A percentile compares a stretch with the other conserved stretches of the same genome.
These are phyloP conservation scores for Lutraria rhynchaena DNA, from an alignment of 1,140 invertebrate species.

Conservation along the genomic window DNA sequence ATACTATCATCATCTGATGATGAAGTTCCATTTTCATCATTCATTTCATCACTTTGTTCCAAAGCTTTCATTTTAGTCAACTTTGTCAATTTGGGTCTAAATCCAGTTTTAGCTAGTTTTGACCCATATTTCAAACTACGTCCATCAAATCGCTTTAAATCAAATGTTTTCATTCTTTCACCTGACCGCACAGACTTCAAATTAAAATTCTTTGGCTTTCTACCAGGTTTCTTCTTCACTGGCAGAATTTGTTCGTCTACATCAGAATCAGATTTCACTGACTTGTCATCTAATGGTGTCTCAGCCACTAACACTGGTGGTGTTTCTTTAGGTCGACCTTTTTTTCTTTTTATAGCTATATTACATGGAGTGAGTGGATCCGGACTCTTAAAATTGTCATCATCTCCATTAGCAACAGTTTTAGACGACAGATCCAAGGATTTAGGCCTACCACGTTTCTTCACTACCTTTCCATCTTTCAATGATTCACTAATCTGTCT, in stretches of 20 bases:
- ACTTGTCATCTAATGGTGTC: conserved; percentile 1
- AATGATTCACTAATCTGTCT: neutral
- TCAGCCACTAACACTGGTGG: conserved; percentile 40
- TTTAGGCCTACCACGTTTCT: conserved; percentile 40
- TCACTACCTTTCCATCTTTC: neutral
- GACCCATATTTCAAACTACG: conserved; percentile 7
- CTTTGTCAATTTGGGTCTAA: neutral
- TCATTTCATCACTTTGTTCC: neutral
- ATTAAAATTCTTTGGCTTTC: neutral
- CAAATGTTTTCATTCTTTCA: conserved; percentile 16
- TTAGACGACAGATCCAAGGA: conserved; percentile 52
- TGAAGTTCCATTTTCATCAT: neutral
- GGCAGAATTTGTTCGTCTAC: neutral
- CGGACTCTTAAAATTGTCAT: conserved; percentile 56
- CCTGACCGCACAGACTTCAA: neutral
- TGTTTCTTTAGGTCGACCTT: conserved; percentile 51
- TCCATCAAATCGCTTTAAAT: conserved; percentile 13
- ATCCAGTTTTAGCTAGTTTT: neutral
- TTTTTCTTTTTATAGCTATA: conserved; percentile 37
- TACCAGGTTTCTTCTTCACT: conserved; percentile 28
- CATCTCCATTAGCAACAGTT: conserved; percentile 38
- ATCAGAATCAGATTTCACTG: conserved; percentile 1
- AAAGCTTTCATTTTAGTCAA: neutral
- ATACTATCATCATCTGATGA: neutral
- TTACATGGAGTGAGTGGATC: conserved; percentile 52